Base-by-base conservation (phyloP, 2,888 invertebrate genomes). In the Dichetophora obliterata region DNA sequence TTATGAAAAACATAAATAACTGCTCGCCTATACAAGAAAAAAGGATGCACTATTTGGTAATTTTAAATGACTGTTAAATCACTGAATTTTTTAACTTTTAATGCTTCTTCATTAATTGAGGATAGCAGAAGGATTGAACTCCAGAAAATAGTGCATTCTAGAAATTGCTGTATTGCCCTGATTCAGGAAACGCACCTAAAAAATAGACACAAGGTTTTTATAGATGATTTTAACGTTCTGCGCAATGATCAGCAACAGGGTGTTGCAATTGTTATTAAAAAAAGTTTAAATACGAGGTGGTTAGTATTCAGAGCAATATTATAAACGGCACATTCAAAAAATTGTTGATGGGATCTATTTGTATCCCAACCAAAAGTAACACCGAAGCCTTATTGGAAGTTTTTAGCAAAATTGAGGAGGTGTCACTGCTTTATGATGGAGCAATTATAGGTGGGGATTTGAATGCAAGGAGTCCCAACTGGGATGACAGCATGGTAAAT, bases 71-170 rank as follows among this genome's bases (percentile, higher is more conserved):
- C 43, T 43, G 43, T 43, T 43, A 43, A 43, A 11, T 5, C 48
- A 31, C 11, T 50, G 5, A 27, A 70, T 37, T 19, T 54, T 8
- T 19, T 70, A 11, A 27, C 69, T 0, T 71, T 71, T 31, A 71
- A 71, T 6, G 37, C 22, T 19, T 50, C 57, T 9, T 71, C 70
- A 16, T 27, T 73, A 48, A 61, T 73, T 50, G 31, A 61, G n/a
- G n/a, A 73, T n/a, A 63, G 63, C 73, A 63, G 50, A 50, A 43
- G 52, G 9, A 65, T 73, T 5, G 31, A 65, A 9, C 57, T 70
- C 3, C 31, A 24, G 4, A 57, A 57, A 57, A 22, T 22, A 3
- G 3, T 57, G n/a, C 11, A 22, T 16, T 9, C 22, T 9, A 57
- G 24, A 0, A 22, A 57, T 1, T 22, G 19, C 4, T 19, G 24